Conservation (phyloP, 2,797 vertebrate genomes). For the Neosilurus hyrtlii region DNA sequence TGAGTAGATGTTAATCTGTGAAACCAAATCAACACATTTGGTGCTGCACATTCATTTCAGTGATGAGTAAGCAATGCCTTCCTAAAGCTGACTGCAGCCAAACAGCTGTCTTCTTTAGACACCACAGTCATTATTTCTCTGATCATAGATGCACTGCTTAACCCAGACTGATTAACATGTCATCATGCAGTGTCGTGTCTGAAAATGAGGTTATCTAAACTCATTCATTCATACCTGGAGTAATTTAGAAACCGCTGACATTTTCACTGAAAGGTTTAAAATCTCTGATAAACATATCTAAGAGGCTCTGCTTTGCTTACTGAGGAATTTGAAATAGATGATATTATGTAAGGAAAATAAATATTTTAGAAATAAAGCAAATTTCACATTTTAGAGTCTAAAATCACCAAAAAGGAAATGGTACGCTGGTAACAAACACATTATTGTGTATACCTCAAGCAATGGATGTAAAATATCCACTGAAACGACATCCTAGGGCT, state of each 20-base stretch:
- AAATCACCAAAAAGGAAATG: neutral
- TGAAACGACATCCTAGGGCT: no score
- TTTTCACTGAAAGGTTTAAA: constrained; percentile 2
- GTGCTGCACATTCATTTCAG: constrained; percentile 21
- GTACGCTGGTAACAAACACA: neutral
- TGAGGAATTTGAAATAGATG: neutral
- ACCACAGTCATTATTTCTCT: constrained; percentile 23
- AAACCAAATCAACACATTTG: constrained; percentile 35
- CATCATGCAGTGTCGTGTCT: neutral
- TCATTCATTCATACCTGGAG: constrained; percentile 12
- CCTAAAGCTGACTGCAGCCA: constrained; percentile 6
- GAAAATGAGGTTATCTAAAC: constrained; percentile 6
- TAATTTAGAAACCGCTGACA: constrained; percentile 27
- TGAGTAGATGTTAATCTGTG: constrained; percentile 33
- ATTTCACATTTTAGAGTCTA: neutral
- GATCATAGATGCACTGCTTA: constrained; percentile 21
- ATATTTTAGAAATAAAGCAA: neutral
- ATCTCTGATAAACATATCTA: neutral
- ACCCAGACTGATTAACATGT: constrained; percentile 15
- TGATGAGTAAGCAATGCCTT: constrained; percentile 28
- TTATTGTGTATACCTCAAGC: neutral
- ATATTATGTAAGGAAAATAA: neutral
- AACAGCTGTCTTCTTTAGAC: constrained; percentile 30
- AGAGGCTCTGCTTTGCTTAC: neutral
- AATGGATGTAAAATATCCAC: no score